These are phyloP conservation scores for Carduelis carduelis DNA, from an alignment of 2,797 vertebrate genomes.

Conservation along the genomic window DNA sequence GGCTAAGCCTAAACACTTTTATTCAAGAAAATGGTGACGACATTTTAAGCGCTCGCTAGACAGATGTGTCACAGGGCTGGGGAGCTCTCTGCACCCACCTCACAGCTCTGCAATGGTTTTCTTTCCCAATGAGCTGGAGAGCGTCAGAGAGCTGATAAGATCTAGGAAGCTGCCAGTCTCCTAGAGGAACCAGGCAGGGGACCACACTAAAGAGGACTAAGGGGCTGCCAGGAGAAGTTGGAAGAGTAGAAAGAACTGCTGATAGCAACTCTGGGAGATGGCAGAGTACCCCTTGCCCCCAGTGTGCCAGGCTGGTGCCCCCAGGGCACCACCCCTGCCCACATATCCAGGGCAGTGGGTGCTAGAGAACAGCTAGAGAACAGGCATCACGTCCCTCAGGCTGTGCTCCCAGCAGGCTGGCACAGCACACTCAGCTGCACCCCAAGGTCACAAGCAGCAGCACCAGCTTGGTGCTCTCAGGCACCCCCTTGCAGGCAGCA, in stretches of 20 bases:
- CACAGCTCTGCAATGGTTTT: not conserved
- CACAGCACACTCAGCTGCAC: not conserved
- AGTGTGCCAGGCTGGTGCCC: not conserved
- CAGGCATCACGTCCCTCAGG: accelerated
- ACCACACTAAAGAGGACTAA: not conserved
- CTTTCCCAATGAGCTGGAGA: not conserved
- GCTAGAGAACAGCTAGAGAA: not conserved
- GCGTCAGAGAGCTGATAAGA: not conserved
- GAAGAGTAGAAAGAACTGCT: accelerated
- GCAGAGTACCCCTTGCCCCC: not conserved
- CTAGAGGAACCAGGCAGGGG: not conserved
- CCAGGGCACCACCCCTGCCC: accelerated
- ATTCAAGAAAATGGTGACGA: not conserved
- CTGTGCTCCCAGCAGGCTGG: not conserved
- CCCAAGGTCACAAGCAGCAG: accelerated
- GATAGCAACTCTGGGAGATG: not conserved
- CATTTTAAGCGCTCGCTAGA: not conserved
- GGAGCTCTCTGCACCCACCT: not conserved
- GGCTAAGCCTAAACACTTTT: not conserved
- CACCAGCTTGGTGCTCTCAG: not conserved
- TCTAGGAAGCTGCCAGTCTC: not conserved
- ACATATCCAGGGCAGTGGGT: accelerated
- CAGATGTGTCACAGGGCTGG: not conserved
- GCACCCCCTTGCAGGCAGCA: not conserved
- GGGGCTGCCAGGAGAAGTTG: not conserved